phyloP scores from a whole-genome alignment of 2,113 vertebrate genomes.

The Hassar affinis region DNA sequence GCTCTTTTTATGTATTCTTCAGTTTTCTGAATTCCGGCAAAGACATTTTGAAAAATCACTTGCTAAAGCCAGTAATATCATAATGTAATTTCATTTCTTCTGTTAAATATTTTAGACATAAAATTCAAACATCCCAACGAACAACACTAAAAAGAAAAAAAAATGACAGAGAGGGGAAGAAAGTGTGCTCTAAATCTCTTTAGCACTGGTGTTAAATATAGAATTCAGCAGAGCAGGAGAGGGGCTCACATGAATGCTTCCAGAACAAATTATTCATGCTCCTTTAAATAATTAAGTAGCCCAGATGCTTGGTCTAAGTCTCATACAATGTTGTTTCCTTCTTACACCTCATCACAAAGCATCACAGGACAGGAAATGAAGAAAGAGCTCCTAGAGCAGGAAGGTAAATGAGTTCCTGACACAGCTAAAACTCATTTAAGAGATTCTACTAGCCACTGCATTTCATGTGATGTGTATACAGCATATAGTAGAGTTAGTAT shows the following conservation, averaged over 20 bases:
- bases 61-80: background rate
- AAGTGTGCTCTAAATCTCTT: slow-evolving; percentile 34
- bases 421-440: background rate
- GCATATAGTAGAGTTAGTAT: background rate
- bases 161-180: slow-evolving; percentile 1
- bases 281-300: slow-evolving; percentile 66
- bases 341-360: slow-evolving; percentile 36
- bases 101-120: slow-evolving; percentile 29
- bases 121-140: background rate
- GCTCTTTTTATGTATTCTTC: background rate
- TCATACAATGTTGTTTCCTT: slow-evolving; percentile 41
- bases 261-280: slow-evolving; percentile 69
- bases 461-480: background rate
- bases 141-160: too few species aligned
- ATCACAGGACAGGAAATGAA: slow-evolving; percentile 31
- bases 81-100: background rate
- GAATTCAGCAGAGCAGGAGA: slow-evolving; percentile 58
- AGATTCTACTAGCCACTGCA: background rate
- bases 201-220: slow-evolving; percentile 67
- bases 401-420: background rate
- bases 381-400: slow-evolving; percentile 18
- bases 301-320: slow-evolving; percentile 50
- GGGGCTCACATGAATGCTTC: slow-evolving; percentile 49
- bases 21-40: background rate
- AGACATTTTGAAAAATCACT: background rate